Base-by-base conservation (phyloP, 2,888 invertebrate species). In the Microdon myrmicae region DNA sequence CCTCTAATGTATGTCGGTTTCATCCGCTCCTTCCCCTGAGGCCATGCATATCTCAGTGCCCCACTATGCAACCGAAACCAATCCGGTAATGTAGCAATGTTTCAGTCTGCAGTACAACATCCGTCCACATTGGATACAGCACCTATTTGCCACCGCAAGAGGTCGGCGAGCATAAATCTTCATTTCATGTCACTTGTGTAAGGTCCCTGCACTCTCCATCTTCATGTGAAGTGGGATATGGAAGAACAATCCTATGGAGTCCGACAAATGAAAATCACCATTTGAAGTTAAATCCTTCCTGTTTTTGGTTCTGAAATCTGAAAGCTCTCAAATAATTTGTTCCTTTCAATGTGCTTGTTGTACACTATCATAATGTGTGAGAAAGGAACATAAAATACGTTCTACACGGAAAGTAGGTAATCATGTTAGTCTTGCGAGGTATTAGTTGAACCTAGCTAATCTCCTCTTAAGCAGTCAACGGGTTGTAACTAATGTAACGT, bases 291-390 rank as follows among this genome's bases (percentile, higher is more conserved):
- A 32, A 41, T 61, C 49, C 34, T 41, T 56, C 31, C 28, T 51
- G 31, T 35, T n/a, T n/a, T n/a, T n/a, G n/a, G n/a, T n/a, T n/a
- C n/a, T 37, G 31, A 32, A 55, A 41, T 41, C 47, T 16, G 25
- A 58, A 56, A 64, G 56, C 64, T 56, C 43, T 64, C 64, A 64
- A 64, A 64, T 64, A 53, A 58, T 64, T 64, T 64, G 64, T 45
- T 56, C 45, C 31, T 47, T 64, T 64, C 56, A 64, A 64, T 64
- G 64, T 64, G 56, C 56, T 64, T 64, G 64, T 64, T 64, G 41
- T 58, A n/a, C n/a, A n/a, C n/a, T n/a, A n/a, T n/a, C n/a, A n/a
- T n/a, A n/a, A n/a, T n/a, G n/a, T n/a, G n/a, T 13, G 16, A 38
- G 41, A 56, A 51, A 47, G 25, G 4, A 12, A 39, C 9, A 2